Evolutionary conservation across 2,113 vertebrate species (phyloP), one percentile per base, ranked within the genome.

Genomic region (human): DNA sequence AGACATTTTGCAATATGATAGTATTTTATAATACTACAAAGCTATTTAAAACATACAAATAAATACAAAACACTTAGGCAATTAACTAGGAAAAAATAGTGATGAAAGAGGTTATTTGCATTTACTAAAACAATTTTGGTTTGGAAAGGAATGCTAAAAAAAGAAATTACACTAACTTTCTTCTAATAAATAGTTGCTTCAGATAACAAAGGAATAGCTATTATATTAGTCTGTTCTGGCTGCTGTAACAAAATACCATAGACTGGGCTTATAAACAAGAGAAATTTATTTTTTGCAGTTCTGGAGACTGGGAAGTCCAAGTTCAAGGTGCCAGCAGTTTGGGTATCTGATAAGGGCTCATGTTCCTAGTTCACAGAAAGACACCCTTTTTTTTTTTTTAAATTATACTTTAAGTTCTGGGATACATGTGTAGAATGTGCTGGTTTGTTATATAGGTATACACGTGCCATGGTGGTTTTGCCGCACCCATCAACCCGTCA

Each of bases 1-100:
- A 59, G 11, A 89, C 68, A 90, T 30, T 90, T 22, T 98, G 1
- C 48, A 96, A 94, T 43, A 80, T 18, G 32, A 5, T 38, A 70
- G 0, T 85, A 73, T 61, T 95, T 68, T 81, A 7, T 85, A 94
- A 96, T 38, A 79, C 45, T 87, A 97, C 35, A 91, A 94, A 89
- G 20, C 40, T 75, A 86, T 83, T 80, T 78, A 75, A 91, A 93
- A 59, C 38, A 57, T 84, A 91, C 32, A 93, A 95, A 45, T 73
- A 17, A 81, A 90, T 68, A 93, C 1, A 92, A 32, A 25, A 94
- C 8, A 92, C 50, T 89, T 90, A 32, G 48, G 40, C 25, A 96
- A 93, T 50, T 88, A 61, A 89, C 20, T 52, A 78, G 16, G 6
- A 38, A 76, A 75, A 81, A 59, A 73, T 59, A 85, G 81, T 17